A percentile compares a stretch with the other conserved stretches of the same genome.
phyloP scores from a whole-genome alignment of 1,140 invertebrate genomes.

The Drosophila orena region DNA sequence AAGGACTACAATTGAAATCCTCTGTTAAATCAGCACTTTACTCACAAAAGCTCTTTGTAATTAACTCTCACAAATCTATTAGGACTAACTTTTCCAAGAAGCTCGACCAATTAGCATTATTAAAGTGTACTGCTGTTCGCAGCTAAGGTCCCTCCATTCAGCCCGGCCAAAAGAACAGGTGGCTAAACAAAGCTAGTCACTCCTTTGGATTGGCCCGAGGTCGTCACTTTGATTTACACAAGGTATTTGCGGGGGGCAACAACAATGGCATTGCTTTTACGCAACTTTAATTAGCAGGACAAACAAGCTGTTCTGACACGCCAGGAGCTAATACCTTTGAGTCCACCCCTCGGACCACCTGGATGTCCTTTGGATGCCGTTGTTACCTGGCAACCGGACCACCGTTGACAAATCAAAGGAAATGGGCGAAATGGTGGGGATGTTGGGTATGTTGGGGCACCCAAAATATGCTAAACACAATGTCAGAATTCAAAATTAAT shows the following conservation, averaged over 20 bases:
- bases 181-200: constrained; percentile 31
- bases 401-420: constrained; percentile 6
- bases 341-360: constrained; percentile 9
- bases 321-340: constrained; percentile 12
- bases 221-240: constrained; percentile 71
- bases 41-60: constrained; percentile 17
- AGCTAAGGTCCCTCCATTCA: background rate
- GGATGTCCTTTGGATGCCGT: constrained; percentile 7
- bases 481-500: constrained; percentile 59
- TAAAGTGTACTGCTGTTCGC: constrained; percentile 28
- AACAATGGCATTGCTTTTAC: constrained; percentile 63
- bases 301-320: constrained; percentile 55
- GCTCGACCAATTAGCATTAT: constrained; percentile 68
- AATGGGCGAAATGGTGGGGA: background rate
- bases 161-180: constrained; percentile 5
- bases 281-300: constrained; percentile 75
- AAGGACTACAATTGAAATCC: background rate
- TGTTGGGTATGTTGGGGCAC: constrained; percentile 5
- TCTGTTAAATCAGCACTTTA: background rate
- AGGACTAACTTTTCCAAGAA: constrained; percentile 3
- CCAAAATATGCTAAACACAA: constrained; percentile 31
- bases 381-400: constrained; percentile 26
- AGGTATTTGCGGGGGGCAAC: constrained; percentile 65
- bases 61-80: constrained; percentile 33
- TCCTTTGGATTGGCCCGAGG: constrained; percentile 4